Evolutionary conservation across 2,113 vertebrate species (phyloP), one percentile per base, ranked within the genome.

Genomic region (Varanus komodoensis): DNA sequence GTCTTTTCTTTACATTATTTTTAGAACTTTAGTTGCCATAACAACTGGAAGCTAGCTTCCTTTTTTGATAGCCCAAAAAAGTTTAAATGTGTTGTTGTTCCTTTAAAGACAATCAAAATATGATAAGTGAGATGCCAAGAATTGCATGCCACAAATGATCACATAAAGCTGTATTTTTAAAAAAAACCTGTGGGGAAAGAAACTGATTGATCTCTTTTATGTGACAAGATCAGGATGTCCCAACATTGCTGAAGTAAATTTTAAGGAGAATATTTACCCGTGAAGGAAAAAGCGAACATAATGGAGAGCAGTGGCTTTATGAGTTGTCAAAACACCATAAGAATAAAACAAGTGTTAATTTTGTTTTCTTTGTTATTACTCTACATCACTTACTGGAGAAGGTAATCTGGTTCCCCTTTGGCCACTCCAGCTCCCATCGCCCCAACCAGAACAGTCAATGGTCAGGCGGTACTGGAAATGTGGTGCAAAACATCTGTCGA

Each of bases 21-120:
- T 97, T 97, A 97, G 97, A 97, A 94, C 89, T 94, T 95, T 78
- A 91, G 97, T 97, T 97, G 89, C 97, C 96, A 97, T 98, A 97
- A 97, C 97, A 97, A 97, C 97, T 94, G 95, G 97, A 97, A 0
- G 64, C 95, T 92, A 90, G 94, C 95, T 95, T 90, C 32, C 38
- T 64, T 78, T 34, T 14, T 19, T 44, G 29, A 44, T 52, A 64
- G 17, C 17, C 48, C 94, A 96, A 97, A 96, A 44, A 97, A 97
- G 95, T 97, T 97, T 97, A 97, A 96, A 95, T 87, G 88, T 78
- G 78, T 93, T 96, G 94, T 97, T 97, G 92, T 97, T 95, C 94
- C 94, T 92, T 86, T 89, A 95, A 92, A 96, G 97, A 97, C 93
- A 96, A 97, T 97, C 96, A 97, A 96, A 96, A 96, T 93, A 97